These are phyloP conservation scores for Celastrina argiolus DNA, from an alignment of 2,888 invertebrate species.

Conservation along the genomic window DNA sequence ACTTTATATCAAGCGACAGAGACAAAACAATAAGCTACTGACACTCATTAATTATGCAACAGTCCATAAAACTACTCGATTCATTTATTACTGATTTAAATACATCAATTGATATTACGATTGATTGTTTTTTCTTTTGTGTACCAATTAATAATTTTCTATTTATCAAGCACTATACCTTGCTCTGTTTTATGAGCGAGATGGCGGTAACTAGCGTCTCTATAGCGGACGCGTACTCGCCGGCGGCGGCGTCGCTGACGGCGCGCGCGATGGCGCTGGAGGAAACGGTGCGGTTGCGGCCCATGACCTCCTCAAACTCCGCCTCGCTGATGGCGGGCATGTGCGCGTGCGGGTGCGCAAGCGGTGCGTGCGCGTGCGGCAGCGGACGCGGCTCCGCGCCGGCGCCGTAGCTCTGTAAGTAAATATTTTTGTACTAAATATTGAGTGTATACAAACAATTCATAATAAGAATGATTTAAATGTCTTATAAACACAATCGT, in stretches of 20 bases:
- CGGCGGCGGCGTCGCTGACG: constrained; percentile 97
- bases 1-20: too few relatives aligned
- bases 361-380: constrained; percentile 43
- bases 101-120: too few relatives aligned
- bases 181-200: constrained; percentile 98
- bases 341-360: constrained; percentile 44
- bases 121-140: too few relatives aligned
- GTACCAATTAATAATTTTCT: too few relatives aligned
- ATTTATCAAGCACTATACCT: constrained; percentile 60
- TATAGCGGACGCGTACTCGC: constrained; percentile 98
- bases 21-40: neutral
- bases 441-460: too few relatives aligned
- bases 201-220: constrained; percentile 99
- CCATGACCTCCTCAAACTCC: constrained; percentile 99
- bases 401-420: constrained; percentile 46
- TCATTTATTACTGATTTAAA: too few relatives aligned
- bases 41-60: too few relatives aligned
- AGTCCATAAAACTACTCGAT: too few relatives aligned
- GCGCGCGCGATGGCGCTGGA: constrained; percentile 98
- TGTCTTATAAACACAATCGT: too few relatives aligned
- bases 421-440: neutral
- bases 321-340: constrained; percentile 84
- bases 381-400: constrained; percentile 44
- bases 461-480: too few relatives aligned
- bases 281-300: constrained; percentile 96